Percentiles rank a stretch among this genome's conserved stretches.
Conservation (phyloP, 2,113 vertebrate genomes). For the Podilymbus podiceps region DNA sequence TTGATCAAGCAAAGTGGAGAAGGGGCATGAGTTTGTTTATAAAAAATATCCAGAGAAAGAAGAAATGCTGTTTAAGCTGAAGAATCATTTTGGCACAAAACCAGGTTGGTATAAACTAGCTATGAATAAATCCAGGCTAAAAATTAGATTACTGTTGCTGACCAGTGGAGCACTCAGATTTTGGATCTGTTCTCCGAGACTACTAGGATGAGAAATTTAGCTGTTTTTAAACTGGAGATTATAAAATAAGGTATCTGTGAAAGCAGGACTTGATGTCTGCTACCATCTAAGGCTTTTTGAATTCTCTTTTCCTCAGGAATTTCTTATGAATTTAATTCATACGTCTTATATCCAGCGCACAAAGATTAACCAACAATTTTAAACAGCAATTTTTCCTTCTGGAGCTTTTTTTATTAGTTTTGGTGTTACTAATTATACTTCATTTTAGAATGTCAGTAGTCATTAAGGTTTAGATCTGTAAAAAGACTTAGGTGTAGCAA, state of each 20-base stretch:
- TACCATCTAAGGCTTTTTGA: neutral
- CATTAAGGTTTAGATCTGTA: neutral
- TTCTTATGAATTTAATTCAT: neutral
- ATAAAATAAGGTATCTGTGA: neutral
- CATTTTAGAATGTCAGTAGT: neutral
- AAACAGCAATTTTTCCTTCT: neutral
- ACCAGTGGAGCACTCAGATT: neutral
- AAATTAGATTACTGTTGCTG: constrained; percentile 16
- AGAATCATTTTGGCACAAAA: neutral
- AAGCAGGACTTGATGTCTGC: neutral
- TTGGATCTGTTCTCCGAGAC: neutral
- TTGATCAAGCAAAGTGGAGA: neutral
- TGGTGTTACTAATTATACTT: neutral
- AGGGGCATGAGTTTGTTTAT: neutral
- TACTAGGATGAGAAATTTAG: neutral
- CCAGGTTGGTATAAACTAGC: neutral
- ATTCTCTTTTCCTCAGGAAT: neutral
- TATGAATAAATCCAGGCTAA: neutral
- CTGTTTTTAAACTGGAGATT: neutral
- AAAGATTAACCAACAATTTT: neutral
- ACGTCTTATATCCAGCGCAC: neutral
- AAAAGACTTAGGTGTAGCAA: neutral
- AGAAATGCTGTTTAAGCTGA: neutral
- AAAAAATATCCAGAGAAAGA: neutral
- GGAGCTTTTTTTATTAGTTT: neutral